Base-by-base conservation (phyloP, 2,888 invertebrate species). In the Poecilus cupreus region DNA sequence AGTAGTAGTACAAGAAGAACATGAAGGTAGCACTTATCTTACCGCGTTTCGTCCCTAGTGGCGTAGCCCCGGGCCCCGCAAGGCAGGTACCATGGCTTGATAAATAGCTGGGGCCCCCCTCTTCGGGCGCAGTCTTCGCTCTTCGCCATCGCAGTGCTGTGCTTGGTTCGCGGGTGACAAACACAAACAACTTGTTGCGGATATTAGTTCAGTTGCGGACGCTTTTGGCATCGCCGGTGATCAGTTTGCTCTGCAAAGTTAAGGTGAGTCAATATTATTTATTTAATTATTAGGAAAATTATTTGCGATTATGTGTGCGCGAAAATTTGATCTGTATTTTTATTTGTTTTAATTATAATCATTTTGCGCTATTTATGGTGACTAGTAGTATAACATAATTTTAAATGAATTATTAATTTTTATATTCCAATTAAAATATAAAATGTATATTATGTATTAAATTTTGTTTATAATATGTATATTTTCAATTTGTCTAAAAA, bases 101-200 rank as follows among this genome's bases (percentile, higher is more conserved):
- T 68, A 68, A 68, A 68, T 37, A 68, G 64, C 32, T 37, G 64
- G 64, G 64, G 37, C 64, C 32, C 64, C 64, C 37, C 64, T 68
- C 64, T 32, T 18, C 16, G 32, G 22, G 64, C 64, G 64, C 64
- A 68, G 64, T 68, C 64, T 68, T 51, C 51, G 16, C 16, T 68
- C 51, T 18, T 18, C 64, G 16, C 16, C 51, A 51, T 51, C 16
- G 16, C 39, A 37, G 64, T 68, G 64, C 37, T 68, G 64, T 37
- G 37, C 39, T 16, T 51, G 11, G 64, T 68, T 68, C 64, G 64
- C 37, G 64, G 37, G 26, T 60, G 24, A 13, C n/a, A 60, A 24
- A 13, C 20, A n/a, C 13, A 8, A 16, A 24, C 37, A 16, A 39
- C 64, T 68, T 68, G 64, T 68, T 68, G 64, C 60, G 22, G 60